Evolutionary conservation across 2,888 invertebrate genomes (phyloP), one percentile per base, ranked within the genome.

Genomic region (Drosophila suboccidentalis): DNA sequence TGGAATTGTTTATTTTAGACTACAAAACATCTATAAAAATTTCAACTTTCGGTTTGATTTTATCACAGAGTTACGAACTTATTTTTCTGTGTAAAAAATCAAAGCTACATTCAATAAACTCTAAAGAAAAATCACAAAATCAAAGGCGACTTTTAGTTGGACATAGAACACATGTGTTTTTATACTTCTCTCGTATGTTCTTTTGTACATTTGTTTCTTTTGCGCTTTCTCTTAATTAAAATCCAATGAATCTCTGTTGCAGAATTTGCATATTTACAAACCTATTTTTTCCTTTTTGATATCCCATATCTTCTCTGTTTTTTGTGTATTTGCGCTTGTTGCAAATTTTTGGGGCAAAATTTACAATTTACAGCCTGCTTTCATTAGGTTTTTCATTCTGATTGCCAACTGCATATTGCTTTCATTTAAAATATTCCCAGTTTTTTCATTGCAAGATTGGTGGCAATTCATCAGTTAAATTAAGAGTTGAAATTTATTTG

Each of bases 171-270:
- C 63, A 58, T 62, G 15, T 66, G 36, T 34, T 32, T 38, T 9
- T 46, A 10, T 15, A 15, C n/a, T 13, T 15, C 15, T 15, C 8
- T 26, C 11, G 10, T 41, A 36, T 11, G 22, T 58, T 72, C 50
- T 29, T 39, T 41, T 41, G 39, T 41, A 2, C 13, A 1, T 11
- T 36, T 36, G 36, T 36, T 47, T 3, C 36, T 51, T 58, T 38
- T 29, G 53, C 67, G 26, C 54, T 67, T 71, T 51, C 64, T 77
- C 69, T 89, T 83, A 89, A 83, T 83, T 83, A 89, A 83, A 83
- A 87, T 87, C 81, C 68, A 77, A 87, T 87, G 81, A 89, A 71
- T 80, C 72, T 66, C 50, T 51, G 50, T 58, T 66, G 58, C 47
- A 39, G 82, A 53, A 77, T 87, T 78, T 82, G 49, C 81, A 72